Evolutionary conservation across 2,113 vertebrate genomes (phyloP).

Genomic region (Natator depressus): DNA sequence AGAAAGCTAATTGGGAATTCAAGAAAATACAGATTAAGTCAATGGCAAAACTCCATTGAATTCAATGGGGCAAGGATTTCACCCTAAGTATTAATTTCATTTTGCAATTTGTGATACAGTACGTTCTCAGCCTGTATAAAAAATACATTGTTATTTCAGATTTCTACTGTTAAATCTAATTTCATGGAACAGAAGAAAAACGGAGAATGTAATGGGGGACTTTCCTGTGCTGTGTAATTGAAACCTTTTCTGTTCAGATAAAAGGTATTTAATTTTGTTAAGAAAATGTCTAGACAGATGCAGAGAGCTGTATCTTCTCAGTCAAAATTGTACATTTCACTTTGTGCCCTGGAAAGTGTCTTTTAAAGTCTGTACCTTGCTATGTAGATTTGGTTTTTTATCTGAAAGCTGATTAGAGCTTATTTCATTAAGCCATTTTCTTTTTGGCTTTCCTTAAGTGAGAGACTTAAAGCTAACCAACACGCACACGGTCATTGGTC

Average conservation of each 20-base stretch:
- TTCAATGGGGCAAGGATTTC: background rate
- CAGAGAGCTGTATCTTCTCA: background rate
- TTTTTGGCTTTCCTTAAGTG: background rate
- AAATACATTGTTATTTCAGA: slow-evolving; percentile 24
- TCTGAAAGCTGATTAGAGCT: background rate
- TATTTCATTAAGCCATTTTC: background rate
- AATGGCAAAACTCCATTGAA: background rate
- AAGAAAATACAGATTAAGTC: slow-evolving; percentile 45
- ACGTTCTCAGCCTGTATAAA: slow-evolving; percentile 9
- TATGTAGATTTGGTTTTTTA: background rate
- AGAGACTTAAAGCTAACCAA: background rate
- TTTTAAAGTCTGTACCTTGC: background rate
- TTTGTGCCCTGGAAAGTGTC: background rate
- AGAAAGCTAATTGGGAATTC: slow-evolving; percentile 20
- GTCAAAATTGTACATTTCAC: background rate
- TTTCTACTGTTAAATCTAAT: background rate
- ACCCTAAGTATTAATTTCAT: slow-evolving; percentile 52
- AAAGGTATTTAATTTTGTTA: background rate
- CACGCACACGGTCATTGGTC: background rate
- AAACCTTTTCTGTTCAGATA: slow-evolving; percentile 60
- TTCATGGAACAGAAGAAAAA: background rate
- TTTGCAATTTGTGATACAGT: slow-evolving; percentile 29
- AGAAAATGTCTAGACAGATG: slow-evolving; percentile 45
- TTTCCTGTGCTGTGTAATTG: slow-evolving; percentile 40
- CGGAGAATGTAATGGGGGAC: background rate